These are phyloP conservation scores for Holothuria leucospilota DNA, from an alignment of 53 echinoderm and acorn worm genomes.

Conservation along the genomic window DNA sequence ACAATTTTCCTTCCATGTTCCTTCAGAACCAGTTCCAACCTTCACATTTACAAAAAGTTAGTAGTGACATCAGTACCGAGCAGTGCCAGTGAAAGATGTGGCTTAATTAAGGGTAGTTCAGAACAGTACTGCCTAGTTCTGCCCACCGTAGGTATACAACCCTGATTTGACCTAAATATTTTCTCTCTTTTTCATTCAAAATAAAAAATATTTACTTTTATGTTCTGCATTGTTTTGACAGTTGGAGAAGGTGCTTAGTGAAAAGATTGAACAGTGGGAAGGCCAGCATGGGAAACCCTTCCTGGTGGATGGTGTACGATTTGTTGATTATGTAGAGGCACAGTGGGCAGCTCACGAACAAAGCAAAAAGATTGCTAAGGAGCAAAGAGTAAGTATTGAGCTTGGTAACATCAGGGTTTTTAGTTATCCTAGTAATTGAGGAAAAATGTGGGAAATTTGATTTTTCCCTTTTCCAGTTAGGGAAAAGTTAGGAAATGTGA, in stretches of 20 bases:
- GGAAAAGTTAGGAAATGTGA: background rate
- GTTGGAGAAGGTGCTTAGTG: slow-evolving; percentile 81
- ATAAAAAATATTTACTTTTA: background rate
- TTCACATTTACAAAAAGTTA: no score
- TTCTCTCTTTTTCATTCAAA: background rate
- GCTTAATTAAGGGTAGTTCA: no score
- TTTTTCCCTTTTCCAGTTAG: background rate
- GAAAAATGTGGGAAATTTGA: background rate
- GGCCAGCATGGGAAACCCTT: slow-evolving; percentile 69
- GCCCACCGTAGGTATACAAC: background rate
- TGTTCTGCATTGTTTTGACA: slow-evolving; percentile 22
- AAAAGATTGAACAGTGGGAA: slow-evolving; percentile 76
- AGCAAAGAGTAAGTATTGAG: slow-evolving; percentile 75
- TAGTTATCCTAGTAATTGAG: background rate
- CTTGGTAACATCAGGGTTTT: background rate
- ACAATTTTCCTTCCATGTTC: no score
- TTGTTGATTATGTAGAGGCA: slow-evolving; percentile 93
- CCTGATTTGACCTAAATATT: background rate
- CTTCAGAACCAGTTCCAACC: no score
- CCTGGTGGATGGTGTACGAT: slow-evolving; percentile 90
- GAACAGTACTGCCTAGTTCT: no score
- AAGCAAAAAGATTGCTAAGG: slow-evolving; percentile 81
- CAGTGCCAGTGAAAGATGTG: no score
- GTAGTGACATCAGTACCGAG: no score
- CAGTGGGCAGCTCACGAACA: slow-evolving; percentile 98